Conservation (phyloP, 2,797 vertebrate species). For the Cyprinella venusta region DNA sequence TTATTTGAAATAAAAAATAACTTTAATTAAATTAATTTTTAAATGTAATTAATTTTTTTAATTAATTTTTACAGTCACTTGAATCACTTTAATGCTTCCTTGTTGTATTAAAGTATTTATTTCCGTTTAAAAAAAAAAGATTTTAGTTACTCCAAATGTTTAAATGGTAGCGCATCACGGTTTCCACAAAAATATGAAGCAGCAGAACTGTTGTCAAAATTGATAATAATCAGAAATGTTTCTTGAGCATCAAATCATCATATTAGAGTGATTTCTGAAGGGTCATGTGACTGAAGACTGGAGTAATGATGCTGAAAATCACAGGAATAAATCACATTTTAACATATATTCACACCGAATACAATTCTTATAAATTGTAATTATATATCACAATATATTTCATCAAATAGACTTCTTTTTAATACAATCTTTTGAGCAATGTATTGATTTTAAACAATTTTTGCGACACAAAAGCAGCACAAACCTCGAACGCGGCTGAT, state of each 20-base stretch:
- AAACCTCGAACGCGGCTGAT: slow-evolving; percentile 96
- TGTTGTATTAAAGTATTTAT: neutral
- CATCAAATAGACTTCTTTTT: too few relatives aligned
- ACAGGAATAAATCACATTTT: neutral
- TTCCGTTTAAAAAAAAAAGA: too few relatives aligned
- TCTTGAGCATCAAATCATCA: too few relatives aligned
- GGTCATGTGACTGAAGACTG: too few relatives aligned
- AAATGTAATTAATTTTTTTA: too few relatives aligned
- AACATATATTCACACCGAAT: neutral
- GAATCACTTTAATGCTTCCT: neutral
- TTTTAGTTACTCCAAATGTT: neutral
- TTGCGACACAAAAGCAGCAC: neutral
- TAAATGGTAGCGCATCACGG: too few relatives aligned
- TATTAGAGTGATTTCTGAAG: too few relatives aligned
- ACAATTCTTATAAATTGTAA: neutral
- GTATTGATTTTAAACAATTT: neutral
- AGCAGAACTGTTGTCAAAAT: neutral
- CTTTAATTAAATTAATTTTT: too few relatives aligned
- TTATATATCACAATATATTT: neutral
- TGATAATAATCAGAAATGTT: neutral
- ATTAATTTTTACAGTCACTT: neutral
- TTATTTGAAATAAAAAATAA: too few relatives aligned
- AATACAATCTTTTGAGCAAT: neutral
- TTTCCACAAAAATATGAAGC: neutral
- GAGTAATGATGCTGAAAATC: neutral